A percentile compares a stretch with the other conserved stretches of the same genome.
Conservation (phyloP, 2,113 vertebrate species). For the Eurypyga helias region DNA sequence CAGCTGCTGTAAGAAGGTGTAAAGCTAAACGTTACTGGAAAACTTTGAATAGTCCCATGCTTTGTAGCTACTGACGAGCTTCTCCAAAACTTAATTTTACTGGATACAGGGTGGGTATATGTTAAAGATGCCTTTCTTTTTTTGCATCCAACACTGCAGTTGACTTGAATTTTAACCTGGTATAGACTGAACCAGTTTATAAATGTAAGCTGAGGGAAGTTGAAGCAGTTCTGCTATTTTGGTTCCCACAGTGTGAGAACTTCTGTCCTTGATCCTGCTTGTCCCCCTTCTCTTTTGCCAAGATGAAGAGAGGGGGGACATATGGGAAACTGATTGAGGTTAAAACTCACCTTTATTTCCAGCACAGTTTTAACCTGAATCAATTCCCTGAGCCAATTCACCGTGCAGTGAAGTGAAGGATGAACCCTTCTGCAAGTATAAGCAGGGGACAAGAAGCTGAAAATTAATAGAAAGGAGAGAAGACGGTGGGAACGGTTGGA, state of each 20-base stretch:
- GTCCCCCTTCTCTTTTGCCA: not conserved
- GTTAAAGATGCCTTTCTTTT: not conserved
- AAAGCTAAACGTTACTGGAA: not conserved
- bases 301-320: not conserved
- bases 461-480: not conserved
- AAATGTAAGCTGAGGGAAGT: rapidly evolving
- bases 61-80: not conserved
- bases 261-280: not conserved
- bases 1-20: not conserved
- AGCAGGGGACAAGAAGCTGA: not conserved
- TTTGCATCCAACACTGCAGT: not conserved
- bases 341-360: slow-evolving; percentile 9
- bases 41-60: not conserved
- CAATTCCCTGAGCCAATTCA: not conserved
- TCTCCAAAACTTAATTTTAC: not conserved
- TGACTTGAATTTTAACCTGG: not conserved
- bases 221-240: not conserved
- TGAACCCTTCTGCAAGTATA: not conserved
- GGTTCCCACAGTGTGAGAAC: not conserved
- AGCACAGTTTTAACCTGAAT: not conserved
- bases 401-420: not conserved
- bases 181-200: not conserved
- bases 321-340: not conserved
- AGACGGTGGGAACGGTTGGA: not conserved
- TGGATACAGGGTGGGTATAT: not conserved